A percentile compares a stretch with the other conserved stretches of the same genome.
These are phyloP conservation scores for Temnopleurus reevesii DNA, from an alignment of 53 echinoderm and acorn worm species.

Conservation along the genomic window DNA sequence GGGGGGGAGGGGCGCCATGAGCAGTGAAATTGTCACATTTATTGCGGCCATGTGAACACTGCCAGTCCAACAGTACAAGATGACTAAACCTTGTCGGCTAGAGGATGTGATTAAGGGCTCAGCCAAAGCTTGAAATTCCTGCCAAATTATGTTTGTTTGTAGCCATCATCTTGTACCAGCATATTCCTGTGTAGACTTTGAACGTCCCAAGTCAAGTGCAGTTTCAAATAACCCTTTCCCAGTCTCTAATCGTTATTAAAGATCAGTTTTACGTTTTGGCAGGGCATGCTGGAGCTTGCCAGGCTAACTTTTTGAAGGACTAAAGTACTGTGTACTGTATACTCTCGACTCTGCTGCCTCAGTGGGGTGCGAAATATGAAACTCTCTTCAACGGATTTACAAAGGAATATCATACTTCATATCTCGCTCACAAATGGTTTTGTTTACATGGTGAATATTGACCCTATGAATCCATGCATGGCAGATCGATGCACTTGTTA, in stretches of 20 bases:
- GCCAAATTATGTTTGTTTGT: neutral
- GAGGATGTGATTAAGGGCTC: conserved; percentile 16
- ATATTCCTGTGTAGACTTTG: neutral
- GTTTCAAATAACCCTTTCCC: neutral
- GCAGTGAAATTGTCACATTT: too few species aligned
- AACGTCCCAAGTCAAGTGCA: neutral
- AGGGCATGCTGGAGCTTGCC: neutral
- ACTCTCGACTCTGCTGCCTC: neutral
- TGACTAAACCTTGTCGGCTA: neutral
- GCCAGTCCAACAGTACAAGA: neutral
- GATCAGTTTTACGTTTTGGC: neutral
- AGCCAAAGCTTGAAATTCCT: neutral
- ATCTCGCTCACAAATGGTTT: neutral
- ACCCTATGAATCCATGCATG: neutral
- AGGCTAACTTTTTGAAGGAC: neutral
- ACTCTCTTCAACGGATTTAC: neutral
- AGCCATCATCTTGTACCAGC: neutral
- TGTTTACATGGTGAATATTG: neutral
- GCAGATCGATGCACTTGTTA: neutral
- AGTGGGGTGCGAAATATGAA: conserved; percentile 1
- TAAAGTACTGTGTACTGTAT: too few species aligned
- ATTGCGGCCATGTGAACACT: neutral
- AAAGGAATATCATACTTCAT: neutral
- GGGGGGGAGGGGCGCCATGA: too few species aligned
- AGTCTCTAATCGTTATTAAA: neutral